A percentile compares a stretch with the other conserved stretches of the same genome.
Conservation (phyloP, 2,797 vertebrate species). For the Spinus olivaceus region DNA sequence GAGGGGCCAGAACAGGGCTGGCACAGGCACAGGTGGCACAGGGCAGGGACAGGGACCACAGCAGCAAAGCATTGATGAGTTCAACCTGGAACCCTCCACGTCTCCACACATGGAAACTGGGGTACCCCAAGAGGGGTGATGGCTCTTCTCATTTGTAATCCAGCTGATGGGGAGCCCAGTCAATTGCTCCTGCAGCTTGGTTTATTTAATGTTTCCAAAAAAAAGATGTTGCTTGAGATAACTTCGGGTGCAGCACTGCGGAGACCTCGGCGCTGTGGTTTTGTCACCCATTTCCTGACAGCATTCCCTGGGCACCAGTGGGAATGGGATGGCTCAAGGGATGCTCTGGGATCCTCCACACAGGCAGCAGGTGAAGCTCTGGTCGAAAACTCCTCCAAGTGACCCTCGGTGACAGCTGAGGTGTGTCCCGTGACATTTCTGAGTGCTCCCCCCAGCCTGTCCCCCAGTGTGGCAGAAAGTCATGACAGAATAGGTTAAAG, state of each 20-base stretch:
- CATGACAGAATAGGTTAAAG: not conserved
- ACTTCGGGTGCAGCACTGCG: not conserved
- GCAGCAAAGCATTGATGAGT: not conserved
- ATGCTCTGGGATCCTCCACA: not conserved
- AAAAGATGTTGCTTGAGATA: not conserved
- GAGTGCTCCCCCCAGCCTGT: rapidly evolving
- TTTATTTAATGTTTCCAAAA: not conserved
- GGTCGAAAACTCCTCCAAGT: not conserved
- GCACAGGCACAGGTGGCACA: rapidly evolving
- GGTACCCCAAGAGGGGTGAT: rapidly evolving
- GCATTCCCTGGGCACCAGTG: not conserved
- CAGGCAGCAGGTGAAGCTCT: not conserved
- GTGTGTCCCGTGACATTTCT: not conserved
- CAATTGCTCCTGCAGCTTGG: rapidly evolving
- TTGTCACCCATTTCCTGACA: not conserved
- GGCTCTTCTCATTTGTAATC: slow-evolving; percentile 5
- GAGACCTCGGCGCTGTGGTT: not conserved
- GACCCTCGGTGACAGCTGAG: not conserved
- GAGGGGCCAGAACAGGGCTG: rapidly evolving
- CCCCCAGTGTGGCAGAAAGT: not conserved
- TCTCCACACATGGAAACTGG: rapidly evolving
- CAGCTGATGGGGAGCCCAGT: not conserved
- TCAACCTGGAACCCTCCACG: not conserved
- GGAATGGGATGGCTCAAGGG: not conserved
- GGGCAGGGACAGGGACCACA: not conserved